Conservation (phyloP, 2,888 invertebrate genomes). For the Mactromeris polynyma region DNA sequence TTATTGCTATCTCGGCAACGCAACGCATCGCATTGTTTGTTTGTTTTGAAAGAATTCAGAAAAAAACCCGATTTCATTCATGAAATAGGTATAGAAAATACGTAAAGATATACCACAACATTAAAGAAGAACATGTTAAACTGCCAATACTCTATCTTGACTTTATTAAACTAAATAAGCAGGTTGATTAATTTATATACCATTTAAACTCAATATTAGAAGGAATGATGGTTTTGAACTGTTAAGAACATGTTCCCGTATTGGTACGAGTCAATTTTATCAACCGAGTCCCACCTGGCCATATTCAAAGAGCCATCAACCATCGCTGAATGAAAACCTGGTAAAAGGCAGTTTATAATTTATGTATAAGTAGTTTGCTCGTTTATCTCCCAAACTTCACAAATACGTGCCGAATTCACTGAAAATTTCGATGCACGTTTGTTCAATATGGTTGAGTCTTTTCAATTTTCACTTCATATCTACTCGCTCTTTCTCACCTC, state of each 20-base stretch:
- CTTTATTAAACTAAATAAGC: background rate
- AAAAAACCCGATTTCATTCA: background rate
- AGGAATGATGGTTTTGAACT: constrained; percentile 8
- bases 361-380: constrained; percentile 70
- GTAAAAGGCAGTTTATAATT: constrained; percentile 67
- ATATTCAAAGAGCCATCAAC: constrained; percentile 66
- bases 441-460: constrained; percentile 46
- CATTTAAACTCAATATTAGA: background rate
- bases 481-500: constrained; percentile 69
- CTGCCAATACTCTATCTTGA: background rate
- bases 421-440: constrained; percentile 64
- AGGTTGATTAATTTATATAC: constrained; percentile 5
- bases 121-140: background rate
- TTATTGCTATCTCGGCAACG: background rate
- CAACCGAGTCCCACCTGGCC: constrained; percentile 61
- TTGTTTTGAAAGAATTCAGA: background rate
- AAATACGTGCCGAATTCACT: constrained; percentile 79
- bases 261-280: constrained; percentile 45
- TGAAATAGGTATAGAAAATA: background rate
- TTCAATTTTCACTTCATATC: constrained; percentile 58
- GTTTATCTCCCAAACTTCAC: constrained; percentile 77
- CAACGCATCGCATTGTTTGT: background rate
- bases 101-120: background rate
- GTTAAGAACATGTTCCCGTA: constrained; percentile 17
- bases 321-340: constrained; percentile 35